Base-by-base conservation (phyloP, 2,797 vertebrate genomes). In the Enteromius viviparus region DNA sequence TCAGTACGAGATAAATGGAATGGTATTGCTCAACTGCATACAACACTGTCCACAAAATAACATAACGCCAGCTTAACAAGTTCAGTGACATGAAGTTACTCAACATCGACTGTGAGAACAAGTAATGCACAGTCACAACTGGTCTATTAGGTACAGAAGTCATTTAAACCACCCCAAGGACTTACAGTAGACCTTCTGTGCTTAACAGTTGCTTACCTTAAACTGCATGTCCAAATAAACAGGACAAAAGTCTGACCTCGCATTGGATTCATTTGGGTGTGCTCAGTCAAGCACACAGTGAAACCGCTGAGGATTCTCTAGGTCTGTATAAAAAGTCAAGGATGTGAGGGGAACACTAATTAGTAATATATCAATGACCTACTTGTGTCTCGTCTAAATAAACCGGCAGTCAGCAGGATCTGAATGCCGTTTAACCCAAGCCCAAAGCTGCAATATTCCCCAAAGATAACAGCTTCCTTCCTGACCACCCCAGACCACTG, bases 401-500 rank as follows among this genome's bases (percentile, higher is more conserved):
- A 80, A 82, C 71, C 17, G n/a, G 60, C 82, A 84, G 85, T 76
- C 84, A 83, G 70, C 69, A 82, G 81, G 47, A 70, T 77, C 60
- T 65, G 58, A 65, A 75, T 42, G 80, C 47, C n/a, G 74, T 70
- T 77, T 77, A 70, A 78, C 42, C 81, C 12, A 37, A 78, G 6
- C 34, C 51, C 64, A 92, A 92, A 92, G 89, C 89, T 82, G 45
- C 72, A 89, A 91, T 89, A 89, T 90, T 82, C 75, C 74, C 81
- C 32, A 64, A 83, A 85, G 84, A 85, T 71, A 42, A 75, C 70
- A 77, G 69, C 81, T 81, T 85, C 78, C 84, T 85, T 83, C 84
- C 86, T 51, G 65, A 66, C 32, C 51, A 71, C 32, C 60, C 26
- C 70, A 72, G 26, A 71, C 84, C 72, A 71, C 29, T 42, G 72